Evolutionary conservation across 2,797 vertebrate genomes (phyloP).

Genomic region (Hyperoplus immaculatus): DNA sequence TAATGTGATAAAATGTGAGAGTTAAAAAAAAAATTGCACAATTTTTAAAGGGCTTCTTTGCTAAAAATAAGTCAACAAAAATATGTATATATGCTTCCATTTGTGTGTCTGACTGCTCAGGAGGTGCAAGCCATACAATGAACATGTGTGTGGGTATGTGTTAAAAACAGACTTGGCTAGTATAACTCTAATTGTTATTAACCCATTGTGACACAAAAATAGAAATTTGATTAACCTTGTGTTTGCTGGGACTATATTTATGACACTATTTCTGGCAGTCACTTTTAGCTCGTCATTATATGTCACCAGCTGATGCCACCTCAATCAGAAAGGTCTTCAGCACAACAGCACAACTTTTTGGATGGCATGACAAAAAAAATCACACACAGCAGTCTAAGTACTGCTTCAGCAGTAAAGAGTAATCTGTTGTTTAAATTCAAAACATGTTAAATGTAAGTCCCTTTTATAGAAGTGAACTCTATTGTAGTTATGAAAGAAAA

Average conservation of each 20-base stretch:
- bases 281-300: constrained; percentile 20
- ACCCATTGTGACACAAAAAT: constrained; percentile 30
- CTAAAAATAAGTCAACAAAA: neutral
- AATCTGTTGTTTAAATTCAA: constrained; percentile 16
- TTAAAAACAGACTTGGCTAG: constrained; percentile 31
- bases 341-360: constrained; percentile 6
- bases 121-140: constrained; percentile 41
- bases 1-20: neutral
- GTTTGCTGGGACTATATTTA: neutral
- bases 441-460: neutral
- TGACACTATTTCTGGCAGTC: constrained; percentile 6
- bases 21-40: neutral
- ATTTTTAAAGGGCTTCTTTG: neutral
- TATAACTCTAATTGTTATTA: constrained; percentile 28
- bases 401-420: constrained; percentile 1
- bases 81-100: neutral
- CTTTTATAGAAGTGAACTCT: neutral
- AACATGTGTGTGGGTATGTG: neutral
- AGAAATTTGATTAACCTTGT: constrained; percentile 24
- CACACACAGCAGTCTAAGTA: neutral
- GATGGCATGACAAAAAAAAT: neutral
- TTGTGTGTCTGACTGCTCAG: constrained; percentile 3
- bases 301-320: neutral
- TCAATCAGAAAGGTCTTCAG: neutral
- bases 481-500: neutral